Evolutionary conservation across 2,113 vertebrate species (phyloP).

Genomic region (Ceyx margarethae): DNA sequence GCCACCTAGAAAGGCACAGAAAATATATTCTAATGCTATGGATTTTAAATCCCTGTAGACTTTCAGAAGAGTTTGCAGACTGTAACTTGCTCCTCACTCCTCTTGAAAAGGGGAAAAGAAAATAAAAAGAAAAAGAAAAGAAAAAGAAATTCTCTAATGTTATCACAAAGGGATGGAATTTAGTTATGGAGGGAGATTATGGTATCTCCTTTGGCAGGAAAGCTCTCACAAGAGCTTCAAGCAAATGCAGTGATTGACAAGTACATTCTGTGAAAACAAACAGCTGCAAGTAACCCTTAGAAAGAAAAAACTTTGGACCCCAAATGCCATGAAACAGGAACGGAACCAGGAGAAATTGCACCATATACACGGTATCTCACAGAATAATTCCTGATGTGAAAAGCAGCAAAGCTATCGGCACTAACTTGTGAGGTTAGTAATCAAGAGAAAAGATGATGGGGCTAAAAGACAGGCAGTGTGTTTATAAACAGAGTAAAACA

Average conservation of each 20-base stretch:
- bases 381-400: not conserved
- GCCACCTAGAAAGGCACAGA: not conserved
- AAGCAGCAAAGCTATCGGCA: fast-evolving
- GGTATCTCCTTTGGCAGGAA: not conserved
- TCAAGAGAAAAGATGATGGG: not conserved
- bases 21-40: not conserved
- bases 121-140: not conserved
- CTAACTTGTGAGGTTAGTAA: fast-evolving
- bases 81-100: not conserved
- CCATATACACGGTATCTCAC: not conserved
- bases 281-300: not conserved
- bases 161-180: not conserved
- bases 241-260: not conserved
- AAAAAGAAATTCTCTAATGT: not conserved
- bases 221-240: not conserved
- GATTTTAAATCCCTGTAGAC: not conserved
- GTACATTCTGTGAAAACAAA: not conserved
- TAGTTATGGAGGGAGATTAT: not conserved
- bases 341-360: not conserved
- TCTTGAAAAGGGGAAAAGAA: not conserved
- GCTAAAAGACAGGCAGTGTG: not conserved
- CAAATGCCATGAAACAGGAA: not conserved
- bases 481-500: not conserved
- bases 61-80: not conserved
- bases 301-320: not conserved